Conservation (phyloP, 2,113 vertebrate species). For the Nyctibius bracteatus region DNA sequence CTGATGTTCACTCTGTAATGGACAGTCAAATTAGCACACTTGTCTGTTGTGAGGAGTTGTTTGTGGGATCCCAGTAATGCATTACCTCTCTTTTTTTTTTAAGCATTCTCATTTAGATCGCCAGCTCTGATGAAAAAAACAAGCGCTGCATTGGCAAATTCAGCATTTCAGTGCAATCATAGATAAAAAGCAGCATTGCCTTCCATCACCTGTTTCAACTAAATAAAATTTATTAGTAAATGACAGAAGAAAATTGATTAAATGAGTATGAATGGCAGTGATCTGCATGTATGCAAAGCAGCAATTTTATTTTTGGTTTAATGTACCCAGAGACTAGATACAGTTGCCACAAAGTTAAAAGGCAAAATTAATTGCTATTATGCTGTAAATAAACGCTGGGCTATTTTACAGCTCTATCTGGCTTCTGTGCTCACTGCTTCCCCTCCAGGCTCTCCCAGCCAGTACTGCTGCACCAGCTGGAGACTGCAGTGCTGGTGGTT, state of each 20-base stretch:
- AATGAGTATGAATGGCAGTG: background rate
- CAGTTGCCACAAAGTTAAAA: background rate
- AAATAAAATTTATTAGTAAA: background rate
- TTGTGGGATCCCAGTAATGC: background rate
- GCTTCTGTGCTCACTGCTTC: background rate
- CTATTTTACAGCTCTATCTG: background rate
- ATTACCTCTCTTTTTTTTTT: fast-evolving
- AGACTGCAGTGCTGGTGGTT: background rate
- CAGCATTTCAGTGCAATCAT: background rate
- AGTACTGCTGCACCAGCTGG: background rate
- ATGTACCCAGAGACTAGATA: background rate
- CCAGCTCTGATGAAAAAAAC: background rate
- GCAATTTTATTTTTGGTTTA: background rate
- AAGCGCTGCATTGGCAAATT: background rate
- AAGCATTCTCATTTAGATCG: background rate
- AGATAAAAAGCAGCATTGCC: background rate
- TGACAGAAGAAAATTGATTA: background rate
- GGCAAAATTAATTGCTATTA: background rate
- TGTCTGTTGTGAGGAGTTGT: background rate
- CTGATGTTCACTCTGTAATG: background rate
- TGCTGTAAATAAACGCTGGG: background rate
- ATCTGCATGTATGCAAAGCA: background rate
- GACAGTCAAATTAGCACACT: background rate
- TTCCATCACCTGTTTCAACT: background rate
- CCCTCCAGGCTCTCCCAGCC: background rate